phyloP scores from a whole-genome alignment of 2,113 vertebrate species.

The Hemicordylus capensis region DNA sequence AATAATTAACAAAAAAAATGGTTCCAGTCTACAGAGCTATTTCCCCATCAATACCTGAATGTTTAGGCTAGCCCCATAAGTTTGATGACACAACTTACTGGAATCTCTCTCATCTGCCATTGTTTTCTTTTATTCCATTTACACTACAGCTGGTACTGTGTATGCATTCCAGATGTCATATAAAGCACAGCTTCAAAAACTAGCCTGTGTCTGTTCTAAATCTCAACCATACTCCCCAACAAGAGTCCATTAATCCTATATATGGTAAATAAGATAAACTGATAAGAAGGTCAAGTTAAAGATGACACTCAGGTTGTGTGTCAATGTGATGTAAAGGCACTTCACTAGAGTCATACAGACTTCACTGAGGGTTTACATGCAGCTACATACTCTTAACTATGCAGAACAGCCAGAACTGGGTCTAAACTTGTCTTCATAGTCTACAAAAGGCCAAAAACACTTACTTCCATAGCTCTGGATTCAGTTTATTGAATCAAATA shows the following conservation, averaged over 20 bases:
- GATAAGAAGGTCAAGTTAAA: slow-evolving; percentile 13
- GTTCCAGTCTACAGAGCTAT: neutral
- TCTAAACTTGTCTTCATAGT: neutral
- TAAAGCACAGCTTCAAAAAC: slow-evolving; percentile 66
- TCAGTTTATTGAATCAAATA: neutral
- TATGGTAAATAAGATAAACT: slow-evolving; percentile 15
- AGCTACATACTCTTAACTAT: neutral
- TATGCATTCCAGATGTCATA: slow-evolving; percentile 66
- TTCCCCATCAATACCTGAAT: slow-evolving; percentile 34
- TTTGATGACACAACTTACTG: slow-evolving; percentile 53
- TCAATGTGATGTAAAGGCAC: neutral
- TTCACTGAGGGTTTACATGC: neutral
- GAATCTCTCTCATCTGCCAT: slow-evolving; percentile 56
- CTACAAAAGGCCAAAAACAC: neutral
- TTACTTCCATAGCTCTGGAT: neutral
- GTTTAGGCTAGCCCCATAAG: slow-evolving; percentile 49
- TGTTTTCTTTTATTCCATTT: slow-evolving; percentile 54
- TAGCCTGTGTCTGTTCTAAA: slow-evolving; percentile 38
- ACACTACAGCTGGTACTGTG: slow-evolving; percentile 56
- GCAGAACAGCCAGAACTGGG: neutral
- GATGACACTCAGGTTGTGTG: neutral
- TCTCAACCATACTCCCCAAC: slow-evolving; percentile 45
- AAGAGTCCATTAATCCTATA: slow-evolving; percentile 3
- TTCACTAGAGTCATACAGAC: neutral
- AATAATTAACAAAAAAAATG: slow-evolving; percentile 20